Evolutionary conservation across 92 coral and sea anemone genomes (phyloP), one percentile per base, ranked within the genome.

Genomic region (Palythoa grandis): DNA sequence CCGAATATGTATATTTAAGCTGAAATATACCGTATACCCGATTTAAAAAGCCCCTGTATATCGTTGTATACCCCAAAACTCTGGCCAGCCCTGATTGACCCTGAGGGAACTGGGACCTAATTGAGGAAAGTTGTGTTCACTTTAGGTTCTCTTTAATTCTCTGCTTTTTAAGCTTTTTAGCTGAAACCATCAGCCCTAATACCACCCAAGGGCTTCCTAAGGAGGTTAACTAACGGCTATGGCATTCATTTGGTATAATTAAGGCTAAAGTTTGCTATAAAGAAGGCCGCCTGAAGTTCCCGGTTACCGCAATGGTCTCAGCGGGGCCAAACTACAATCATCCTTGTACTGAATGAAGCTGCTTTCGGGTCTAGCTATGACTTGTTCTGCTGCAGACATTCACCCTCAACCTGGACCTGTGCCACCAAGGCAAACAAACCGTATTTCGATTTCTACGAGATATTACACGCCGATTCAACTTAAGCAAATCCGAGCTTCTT

Each of bases 61-160:
- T n/a, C n/a, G n/a, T n/a, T n/a, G n/a, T n/a, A n/a, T n/a, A n/a
- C n/a, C n/a, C n/a, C n/a, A n/a, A n/a, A n/a, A n/a, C n/a, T n/a
- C n/a, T n/a, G n/a, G n/a, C n/a, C n/a, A n/a, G n/a, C n/a, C n/a
- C n/a, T n/a, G n/a, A n/a, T n/a, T n/a, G n/a, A n/a, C n/a, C n/a
- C n/a, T n/a, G n/a, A n/a, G n/a, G n/a, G n/a, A n/a, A 74, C 78
- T 74, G 37, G 16, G 60, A n/a, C 78, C 78, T 74, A 74, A 48
- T 74, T 38, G 60, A 9, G 60, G 58, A 48, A n/a, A 48, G 78
- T 48, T 50, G 38, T 48, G 60, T 48, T 60, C 60, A 19, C 4
- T 47, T 74, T n/a, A 38, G 17, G 78, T 48, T 74, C 19, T 74
- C 25, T 23, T 20, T 48, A 74, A 74, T 22, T n/a, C 2, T n/a